These are phyloP conservation scores for Onychomys leucogaster DNA, from an alignment of 2,797 vertebrate genomes.

Conservation along the genomic window DNA sequence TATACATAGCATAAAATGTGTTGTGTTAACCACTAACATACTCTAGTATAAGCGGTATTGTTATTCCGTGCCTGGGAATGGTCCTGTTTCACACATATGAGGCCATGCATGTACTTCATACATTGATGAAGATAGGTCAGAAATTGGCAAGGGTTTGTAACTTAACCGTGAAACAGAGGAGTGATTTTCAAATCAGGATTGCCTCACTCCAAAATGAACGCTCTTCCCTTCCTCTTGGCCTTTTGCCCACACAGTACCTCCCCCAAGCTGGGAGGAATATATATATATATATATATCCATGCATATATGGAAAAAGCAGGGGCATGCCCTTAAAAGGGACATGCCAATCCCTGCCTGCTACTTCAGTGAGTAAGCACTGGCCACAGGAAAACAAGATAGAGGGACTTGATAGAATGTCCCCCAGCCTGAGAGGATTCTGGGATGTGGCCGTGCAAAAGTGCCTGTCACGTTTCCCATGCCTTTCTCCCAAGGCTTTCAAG, in stretches of 20 bases:
- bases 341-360: not conserved
- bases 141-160: not conserved
- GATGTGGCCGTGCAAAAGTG: constrained; percentile 22
- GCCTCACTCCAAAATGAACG: not conserved
- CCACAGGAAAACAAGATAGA: constrained; percentile 35
- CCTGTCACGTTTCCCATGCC: not conserved
- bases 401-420: not conserved
- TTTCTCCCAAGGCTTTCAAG: constrained; percentile 54
- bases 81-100: not conserved
- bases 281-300: not conserved
- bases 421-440: not conserved
- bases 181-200: constrained; percentile 1
- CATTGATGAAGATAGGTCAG: not conserved
- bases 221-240: not conserved
- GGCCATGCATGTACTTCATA: not conserved
- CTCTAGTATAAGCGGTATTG: not conserved
- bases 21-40: not conserved
- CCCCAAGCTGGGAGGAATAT: not conserved
- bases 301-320: not conserved
- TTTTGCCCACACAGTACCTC: not conserved
- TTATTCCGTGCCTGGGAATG: not conserved
- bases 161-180: not conserved
- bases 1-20: not conserved
- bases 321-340: not conserved
- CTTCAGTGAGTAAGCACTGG: not conserved